phyloP scores from a whole-genome alignment of 2,113 vertebrate species.

The Burhinus bistriatus region DNA sequence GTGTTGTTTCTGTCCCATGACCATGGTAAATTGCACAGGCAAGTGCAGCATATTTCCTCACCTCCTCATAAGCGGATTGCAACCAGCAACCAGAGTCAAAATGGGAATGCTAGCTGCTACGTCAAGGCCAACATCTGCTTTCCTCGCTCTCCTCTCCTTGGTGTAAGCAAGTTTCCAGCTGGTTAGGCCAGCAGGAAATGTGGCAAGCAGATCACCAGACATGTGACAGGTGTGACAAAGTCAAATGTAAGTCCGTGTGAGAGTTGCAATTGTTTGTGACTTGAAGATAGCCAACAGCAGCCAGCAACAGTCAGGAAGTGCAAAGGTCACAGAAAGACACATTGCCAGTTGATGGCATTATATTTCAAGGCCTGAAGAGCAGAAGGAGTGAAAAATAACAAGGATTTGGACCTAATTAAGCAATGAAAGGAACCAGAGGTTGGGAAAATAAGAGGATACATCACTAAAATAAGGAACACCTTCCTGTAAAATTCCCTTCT shows the following conservation, averaged over 20 bases:
- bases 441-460: background rate
- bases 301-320: slow-evolving; percentile 27
- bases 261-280: slow-evolving; percentile 64
- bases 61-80: background rate
- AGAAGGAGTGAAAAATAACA: slow-evolving; percentile 22
- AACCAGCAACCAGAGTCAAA: background rate
- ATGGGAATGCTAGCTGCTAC: background rate
- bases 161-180: background rate
- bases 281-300: slow-evolving; percentile 58
- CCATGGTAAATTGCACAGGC: background rate
- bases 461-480: slow-evolving; percentile 28
- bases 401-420: slow-evolving; percentile 68
- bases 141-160: background rate
- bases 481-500: background rate
- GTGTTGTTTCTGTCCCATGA: background rate
- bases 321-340: slow-evolving; percentile 53
- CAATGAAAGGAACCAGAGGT: background rate
- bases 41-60: background rate
- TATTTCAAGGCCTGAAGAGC: slow-evolving; percentile 48
- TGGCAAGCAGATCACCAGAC: slow-evolving; percentile 26
- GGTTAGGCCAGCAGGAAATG: background rate
- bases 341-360: slow-evolving; percentile 26
- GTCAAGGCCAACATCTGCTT: background rate
- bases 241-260: slow-evolving; percentile 60
- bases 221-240: slow-evolving; percentile 43